These are phyloP conservation scores for Cotesia typhae DNA, from an alignment of 1,140 invertebrate genomes.

Conservation along the genomic window DNA sequence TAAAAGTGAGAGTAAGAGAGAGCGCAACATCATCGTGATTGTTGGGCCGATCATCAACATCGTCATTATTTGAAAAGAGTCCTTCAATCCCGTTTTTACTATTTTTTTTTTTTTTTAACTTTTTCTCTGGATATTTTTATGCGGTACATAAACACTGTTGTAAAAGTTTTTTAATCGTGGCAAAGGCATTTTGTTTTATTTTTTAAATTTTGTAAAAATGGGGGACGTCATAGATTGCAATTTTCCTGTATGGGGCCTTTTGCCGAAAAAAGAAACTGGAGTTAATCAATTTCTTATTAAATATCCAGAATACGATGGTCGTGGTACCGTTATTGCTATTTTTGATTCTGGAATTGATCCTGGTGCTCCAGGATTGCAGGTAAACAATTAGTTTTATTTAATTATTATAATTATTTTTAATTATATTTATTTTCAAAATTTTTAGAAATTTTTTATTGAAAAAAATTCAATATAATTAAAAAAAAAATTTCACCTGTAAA, in stretches of 20 bases:
- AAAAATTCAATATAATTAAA: no score
- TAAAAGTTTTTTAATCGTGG: constrained; percentile 42
- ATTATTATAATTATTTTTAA: constrained; percentile 17
- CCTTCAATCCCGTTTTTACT: neutral
- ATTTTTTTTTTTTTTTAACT: no score
- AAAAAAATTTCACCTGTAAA: no score
- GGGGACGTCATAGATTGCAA: constrained; percentile 75
- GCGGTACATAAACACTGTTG: no score
- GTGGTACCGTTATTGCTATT: constrained; percentile 91
- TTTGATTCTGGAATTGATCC: constrained; percentile 98
- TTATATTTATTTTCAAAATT: no score
- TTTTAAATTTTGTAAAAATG: constrained; percentile 52
- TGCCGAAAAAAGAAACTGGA: constrained; percentile 97
- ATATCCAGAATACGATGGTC: constrained; percentile 93
- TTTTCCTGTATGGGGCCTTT: constrained; percentile 82
- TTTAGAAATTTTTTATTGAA: no score
- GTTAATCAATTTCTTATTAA: constrained; percentile 88
- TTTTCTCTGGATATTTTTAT: no score
- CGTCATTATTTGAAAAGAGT: neutral
- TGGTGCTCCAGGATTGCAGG: constrained; percentile 91
- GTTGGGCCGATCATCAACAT: neutral
- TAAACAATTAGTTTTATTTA: constrained; percentile 54
- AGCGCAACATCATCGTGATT: no score
- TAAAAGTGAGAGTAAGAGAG: neutral
- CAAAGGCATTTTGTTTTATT: constrained; percentile 23